A percentile compares a stretch with the other conserved stretches of the same genome.
These are phyloP conservation scores for Boleophthalmus pectinirostris DNA, from an alignment of 2,113 vertebrate species.

Conservation along the genomic window DNA sequence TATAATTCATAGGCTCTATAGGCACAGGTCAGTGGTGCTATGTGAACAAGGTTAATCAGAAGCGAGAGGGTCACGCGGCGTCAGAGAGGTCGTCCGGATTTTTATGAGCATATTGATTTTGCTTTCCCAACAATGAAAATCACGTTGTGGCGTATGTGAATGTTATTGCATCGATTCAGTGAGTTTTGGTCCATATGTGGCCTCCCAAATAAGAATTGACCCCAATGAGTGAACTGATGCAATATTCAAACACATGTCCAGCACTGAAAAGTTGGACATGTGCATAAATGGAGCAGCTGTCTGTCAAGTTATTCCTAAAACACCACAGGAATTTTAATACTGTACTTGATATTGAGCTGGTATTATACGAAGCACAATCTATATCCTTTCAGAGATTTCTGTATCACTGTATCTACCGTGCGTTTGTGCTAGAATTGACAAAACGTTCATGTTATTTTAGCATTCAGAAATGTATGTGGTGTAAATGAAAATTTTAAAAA, in stretches of 20 bases:
- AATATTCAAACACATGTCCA: slow-evolving; percentile 35
- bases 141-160: slow-evolving; percentile 53
- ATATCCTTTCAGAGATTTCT: neutral
- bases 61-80: slow-evolving; percentile 52
- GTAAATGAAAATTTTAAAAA: neutral
- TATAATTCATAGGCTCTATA: slow-evolving; percentile 69
- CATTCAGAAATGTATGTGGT: neutral
- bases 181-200: slow-evolving; percentile 51
- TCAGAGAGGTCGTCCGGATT: slow-evolving; percentile 51
- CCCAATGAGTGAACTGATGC: slow-evolving; percentile 43
- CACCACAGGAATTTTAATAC: neutral
- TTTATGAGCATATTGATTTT: slow-evolving; percentile 75
- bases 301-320: neutral
- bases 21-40: slow-evolving; percentile 58
- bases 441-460: neutral
- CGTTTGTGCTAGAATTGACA: neutral
- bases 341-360: neutral
- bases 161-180: slow-evolving; percentile 59
- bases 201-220: slow-evolving; percentile 53
- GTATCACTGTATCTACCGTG: neutral
- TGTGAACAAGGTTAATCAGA: slow-evolving; percentile 72
- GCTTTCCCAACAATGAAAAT: slow-evolving; percentile 66
- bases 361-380: neutral
- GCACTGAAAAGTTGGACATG: slow-evolving; percentile 5
- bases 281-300: neutral